A percentile compares a stretch with the other conserved stretches of the same genome.
These are phyloP conservation scores for Hycleus cichorii DNA, from an alignment of 1,140 invertebrate species.

Conservation along the genomic window DNA sequence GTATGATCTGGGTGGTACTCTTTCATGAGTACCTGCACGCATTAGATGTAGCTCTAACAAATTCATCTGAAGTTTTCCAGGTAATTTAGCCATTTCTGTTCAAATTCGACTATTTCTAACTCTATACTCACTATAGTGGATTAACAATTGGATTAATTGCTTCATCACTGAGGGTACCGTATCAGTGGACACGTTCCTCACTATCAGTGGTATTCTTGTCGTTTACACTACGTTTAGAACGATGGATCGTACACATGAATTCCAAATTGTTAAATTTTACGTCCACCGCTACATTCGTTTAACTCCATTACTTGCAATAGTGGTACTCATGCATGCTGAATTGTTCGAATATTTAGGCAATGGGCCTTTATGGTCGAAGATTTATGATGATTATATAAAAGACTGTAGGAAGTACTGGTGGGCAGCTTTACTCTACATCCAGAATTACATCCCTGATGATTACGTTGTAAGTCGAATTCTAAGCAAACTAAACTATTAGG, in stretches of 20 bases:
- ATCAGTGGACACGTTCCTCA: conserved; percentile 51
- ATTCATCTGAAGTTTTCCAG: neutral
- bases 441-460: conserved; percentile 41
- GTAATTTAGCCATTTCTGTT: neutral
- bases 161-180: conserved; percentile 38
- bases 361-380: conserved; percentile 45
- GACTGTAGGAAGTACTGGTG: conserved; percentile 48
- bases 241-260: conserved; percentile 36
- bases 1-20: conserved; percentile 49
- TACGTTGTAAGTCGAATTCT: too few relatives aligned
- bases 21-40: conserved; percentile 36
- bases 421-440: conserved; percentile 44
- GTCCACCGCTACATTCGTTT: conserved; percentile 41
- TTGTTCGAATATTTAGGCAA: conserved; percentile 46
- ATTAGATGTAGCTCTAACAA: neutral
- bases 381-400: conserved; percentile 24
- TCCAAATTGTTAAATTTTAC: conserved; percentile 20
- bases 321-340: conserved; percentile 48
- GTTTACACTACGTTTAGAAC: conserved; percentile 46
- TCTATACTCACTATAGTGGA: neutral
- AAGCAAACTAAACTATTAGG: too few relatives aligned
- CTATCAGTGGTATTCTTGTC: conserved; percentile 53
- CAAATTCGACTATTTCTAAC: neutral
- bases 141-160: conserved; percentile 9
- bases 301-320: conserved; percentile 51